A percentile compares a stretch with the other conserved stretches of the same genome.
Conservation (phyloP, 1,140 invertebrate genomes). For the Calephelis virginiensis region DNA sequence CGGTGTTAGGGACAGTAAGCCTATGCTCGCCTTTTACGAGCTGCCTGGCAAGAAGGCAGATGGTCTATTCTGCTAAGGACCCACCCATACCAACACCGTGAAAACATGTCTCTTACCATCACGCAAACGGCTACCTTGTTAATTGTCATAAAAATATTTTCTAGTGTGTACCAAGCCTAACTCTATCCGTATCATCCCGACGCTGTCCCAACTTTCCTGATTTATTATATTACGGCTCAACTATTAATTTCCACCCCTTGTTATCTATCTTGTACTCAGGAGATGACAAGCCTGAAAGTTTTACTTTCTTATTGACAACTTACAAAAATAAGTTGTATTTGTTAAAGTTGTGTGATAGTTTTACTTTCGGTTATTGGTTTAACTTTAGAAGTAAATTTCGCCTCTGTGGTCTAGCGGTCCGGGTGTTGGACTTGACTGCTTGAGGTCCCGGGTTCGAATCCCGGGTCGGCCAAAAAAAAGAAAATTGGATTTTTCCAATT, state of each 20-base stretch:
- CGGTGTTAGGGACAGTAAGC: too few relatives aligned
- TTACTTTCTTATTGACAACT: slow-evolving; percentile 9
- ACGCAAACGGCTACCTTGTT: too few relatives aligned
- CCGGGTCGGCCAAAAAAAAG: too few relatives aligned
- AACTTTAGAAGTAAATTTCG: background rate
- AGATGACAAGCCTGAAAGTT: slow-evolving; percentile 14
- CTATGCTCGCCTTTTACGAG: too few relatives aligned
- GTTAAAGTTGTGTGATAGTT: slow-evolving; percentile 2
- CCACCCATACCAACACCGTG: too few relatives aligned
- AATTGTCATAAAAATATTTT: background rate
- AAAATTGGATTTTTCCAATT: too few relatives aligned
- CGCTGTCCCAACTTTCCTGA: slow-evolving; percentile 11
- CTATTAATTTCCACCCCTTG: slow-evolving; percentile 15
- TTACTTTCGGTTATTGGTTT: background rate
- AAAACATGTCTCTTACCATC: too few relatives aligned
- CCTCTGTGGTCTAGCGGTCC: too few relatives aligned
- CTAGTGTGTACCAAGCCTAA: background rate
- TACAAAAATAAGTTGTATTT: slow-evolving; percentile 10
- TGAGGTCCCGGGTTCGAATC: too few relatives aligned
- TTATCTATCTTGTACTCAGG: slow-evolving; percentile 15
- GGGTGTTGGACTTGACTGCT: too few relatives aligned
- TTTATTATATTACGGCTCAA: slow-evolving; percentile 12
- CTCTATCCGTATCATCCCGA: slow-evolving; percentile 7
- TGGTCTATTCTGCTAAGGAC: too few relatives aligned
- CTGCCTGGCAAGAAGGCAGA: too few relatives aligned